Percentiles rank a stretch among this genome's conserved stretches.
Conservation (phyloP, 2,888 invertebrate genomes). For the Meteorus colon region DNA sequence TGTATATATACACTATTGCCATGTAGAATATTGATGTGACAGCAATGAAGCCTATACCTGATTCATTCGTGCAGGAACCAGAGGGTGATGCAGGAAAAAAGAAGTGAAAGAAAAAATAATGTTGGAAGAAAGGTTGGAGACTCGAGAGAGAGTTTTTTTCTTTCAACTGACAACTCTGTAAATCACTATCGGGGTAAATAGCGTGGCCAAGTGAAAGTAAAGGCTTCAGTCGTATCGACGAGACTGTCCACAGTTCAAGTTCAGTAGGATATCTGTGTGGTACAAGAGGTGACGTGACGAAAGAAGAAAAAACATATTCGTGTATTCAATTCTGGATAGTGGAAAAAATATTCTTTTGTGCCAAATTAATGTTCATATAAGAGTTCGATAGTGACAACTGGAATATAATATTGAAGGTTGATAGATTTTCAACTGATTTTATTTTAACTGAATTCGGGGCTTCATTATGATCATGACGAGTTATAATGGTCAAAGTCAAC, state of each 20-base stretch:
- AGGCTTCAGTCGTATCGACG: conserved; percentile 3
- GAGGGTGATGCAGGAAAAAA: background rate
- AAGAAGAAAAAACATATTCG: background rate
- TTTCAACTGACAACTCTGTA: conserved; percentile 13
- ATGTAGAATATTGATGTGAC: background rate
- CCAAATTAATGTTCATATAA: no score
- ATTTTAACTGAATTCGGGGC: background rate
- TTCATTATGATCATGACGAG: conserved; percentile 7
- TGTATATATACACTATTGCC: background rate
- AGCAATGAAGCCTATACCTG: conserved; percentile 40
- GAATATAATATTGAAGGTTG: background rate
- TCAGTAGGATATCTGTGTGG: conserved; percentile 44
- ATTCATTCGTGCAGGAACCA: conserved; percentile 10
- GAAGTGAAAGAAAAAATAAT: background rate
- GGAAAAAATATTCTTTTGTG: no score
- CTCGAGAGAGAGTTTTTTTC: conserved; percentile 7
- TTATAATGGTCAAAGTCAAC: conserved; percentile 21
- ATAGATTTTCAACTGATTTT: conserved; percentile 10
- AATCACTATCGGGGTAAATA: conserved; percentile 24
- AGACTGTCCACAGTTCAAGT: conserved; percentile 41
- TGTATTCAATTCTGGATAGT: no score
- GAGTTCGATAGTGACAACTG: background rate
- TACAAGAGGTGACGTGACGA: background rate
- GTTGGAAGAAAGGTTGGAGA: conserved; percentile 14
- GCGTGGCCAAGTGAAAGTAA: conserved; percentile 30